Base-by-base conservation (phyloP, 2,888 invertebrate species). In the Perdita meconis region DNA sequence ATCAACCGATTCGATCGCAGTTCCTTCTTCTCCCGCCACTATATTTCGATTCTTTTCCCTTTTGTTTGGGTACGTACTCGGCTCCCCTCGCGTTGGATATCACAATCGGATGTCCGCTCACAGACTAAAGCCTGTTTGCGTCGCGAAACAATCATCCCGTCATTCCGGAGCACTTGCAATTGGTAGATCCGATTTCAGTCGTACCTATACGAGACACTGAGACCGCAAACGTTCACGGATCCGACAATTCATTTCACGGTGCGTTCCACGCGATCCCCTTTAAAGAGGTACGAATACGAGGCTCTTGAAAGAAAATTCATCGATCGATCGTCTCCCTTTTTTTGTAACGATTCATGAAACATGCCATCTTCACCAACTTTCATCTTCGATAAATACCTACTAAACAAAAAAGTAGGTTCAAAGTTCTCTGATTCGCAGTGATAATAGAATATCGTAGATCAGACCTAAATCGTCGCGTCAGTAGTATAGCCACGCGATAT, bases 181-280 rank as follows among this genome's bases (percentile, higher is more conserved):
- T 71, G 65, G 44, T 67, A 63, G 84, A 78, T 84, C 76, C 71
- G 67, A 63, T 83, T 81, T 69, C 76, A 79, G 81, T 84, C 59
- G 75, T 47, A 67, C 44, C 47, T n/a, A n/a, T n/a, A n/a, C 57
- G 69, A 51, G 78, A 79, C 76, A 81, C 79, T 75, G 67, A 47
- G 57, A 65, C 72, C 74, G 70, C 63, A 68, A 47, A 16, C 66
- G 68, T 59, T 57, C 56, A 66, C 65, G 69, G 50, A 50, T 44
- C 30, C 56, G 65, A n/a, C 81, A 63, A 75, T 81, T 78, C 70
- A 26, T 75, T 47, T 68, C 26, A 53, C 38, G 0, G 34, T 38
- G 63, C 55, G 63, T 51, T 69, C 56, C 24, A 67, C 50, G 24
- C 71, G 76, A 65, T 81, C 61, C 82, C 60, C 80, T 84, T 84